Conservation (phyloP, 1,140 invertebrate genomes). For the Drosophila persimilis region DNA sequence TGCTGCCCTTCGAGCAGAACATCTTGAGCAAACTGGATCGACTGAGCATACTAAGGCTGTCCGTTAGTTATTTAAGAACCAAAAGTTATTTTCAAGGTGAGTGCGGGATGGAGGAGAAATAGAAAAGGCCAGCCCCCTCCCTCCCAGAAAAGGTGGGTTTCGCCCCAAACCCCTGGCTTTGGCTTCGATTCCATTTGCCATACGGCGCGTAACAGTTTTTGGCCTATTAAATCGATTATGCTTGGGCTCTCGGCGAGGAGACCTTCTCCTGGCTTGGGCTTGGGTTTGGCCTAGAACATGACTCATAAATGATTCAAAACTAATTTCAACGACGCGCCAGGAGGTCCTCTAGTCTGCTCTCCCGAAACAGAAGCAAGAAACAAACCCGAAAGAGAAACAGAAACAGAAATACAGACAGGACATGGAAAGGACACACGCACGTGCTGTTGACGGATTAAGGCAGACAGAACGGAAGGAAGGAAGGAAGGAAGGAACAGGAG, state of each 20-base stretch:
- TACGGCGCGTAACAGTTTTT: conserved; percentile 64
- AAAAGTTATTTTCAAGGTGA: conserved; percentile 99
- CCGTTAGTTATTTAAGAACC: conserved; percentile 98
- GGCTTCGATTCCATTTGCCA: conserved; percentile 28
- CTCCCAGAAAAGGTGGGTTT: neutral
- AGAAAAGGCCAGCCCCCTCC: neutral
- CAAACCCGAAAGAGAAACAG: neutral
- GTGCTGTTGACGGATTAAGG: conserved; percentile 68
- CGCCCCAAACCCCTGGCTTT: too few species aligned
- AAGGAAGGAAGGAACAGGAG: conserved; percentile 34
- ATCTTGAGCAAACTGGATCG: conserved; percentile 99
- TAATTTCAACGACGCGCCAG: conserved; percentile 74
- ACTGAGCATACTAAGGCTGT: conserved; percentile 97
- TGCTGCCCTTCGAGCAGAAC: conserved; percentile 99
- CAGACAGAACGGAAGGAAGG: conserved; percentile 29
- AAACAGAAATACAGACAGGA: conserved; percentile 25
- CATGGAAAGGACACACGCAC: conserved; percentile 42
- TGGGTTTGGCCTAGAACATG: conserved; percentile 60
- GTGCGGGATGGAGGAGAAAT: conserved; percentile 47
- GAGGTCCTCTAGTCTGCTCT: conserved; percentile 41
- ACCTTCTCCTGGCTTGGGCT: conserved; percentile 19
- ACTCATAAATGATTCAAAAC: conserved; percentile 82
- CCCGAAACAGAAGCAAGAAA: neutral
- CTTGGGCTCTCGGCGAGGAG: conserved; percentile 28
- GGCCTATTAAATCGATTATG: conserved; percentile 79